Base-by-base conservation (phyloP, 2,888 invertebrate genomes). In the Ophion costatus region DNA sequence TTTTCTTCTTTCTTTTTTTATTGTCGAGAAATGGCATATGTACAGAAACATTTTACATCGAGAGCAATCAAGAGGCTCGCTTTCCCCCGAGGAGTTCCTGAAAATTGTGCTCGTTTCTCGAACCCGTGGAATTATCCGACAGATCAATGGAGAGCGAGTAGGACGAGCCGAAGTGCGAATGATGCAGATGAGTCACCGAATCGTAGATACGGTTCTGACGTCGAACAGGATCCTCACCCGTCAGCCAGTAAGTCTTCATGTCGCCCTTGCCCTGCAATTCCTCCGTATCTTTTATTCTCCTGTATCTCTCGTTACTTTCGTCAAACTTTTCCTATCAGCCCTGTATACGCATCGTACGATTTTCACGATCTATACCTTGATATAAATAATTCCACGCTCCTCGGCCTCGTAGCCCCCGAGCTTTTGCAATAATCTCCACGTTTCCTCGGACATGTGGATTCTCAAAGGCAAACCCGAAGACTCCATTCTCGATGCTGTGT, bases 401-500 rank as follows among this genome's bases (percentile, higher is more conserved):
- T 96, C 95, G 86, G 96, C 96, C 75, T 95, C 94, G 91, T 96
- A 97, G 0, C 97, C 97, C 0, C 97, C 97, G 11, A 97, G 94
- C 87, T 95, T 95, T 86, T 96, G 95, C 57, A 97, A 93, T 66
- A 97, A 94, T 70, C 94, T 92, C 90, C 96, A 96, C 0, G 97
- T 97, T 70, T 95, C 95, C 87, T 96, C 95, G 70, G 97, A 97
- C 92, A 97, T 95, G 93, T 97, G 97, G 80, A 97, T 96, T 91
- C 95, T 95, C 90, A 97, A 95, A 0, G 97, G 96, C 88, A 96
- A 96, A 0, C 97, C 97, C 0, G 97, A 97, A 45, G 97, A 97
- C 92, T 98, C 97, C 97, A 98, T 98, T 73, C 98, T 94, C 57
- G 97, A 97, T 0, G 97, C 97, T 0, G 97, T 97, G 91, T 98